phyloP scores from a whole-genome alignment of 1,140 invertebrate species.

The Drosophila trapezifrons region DNA sequence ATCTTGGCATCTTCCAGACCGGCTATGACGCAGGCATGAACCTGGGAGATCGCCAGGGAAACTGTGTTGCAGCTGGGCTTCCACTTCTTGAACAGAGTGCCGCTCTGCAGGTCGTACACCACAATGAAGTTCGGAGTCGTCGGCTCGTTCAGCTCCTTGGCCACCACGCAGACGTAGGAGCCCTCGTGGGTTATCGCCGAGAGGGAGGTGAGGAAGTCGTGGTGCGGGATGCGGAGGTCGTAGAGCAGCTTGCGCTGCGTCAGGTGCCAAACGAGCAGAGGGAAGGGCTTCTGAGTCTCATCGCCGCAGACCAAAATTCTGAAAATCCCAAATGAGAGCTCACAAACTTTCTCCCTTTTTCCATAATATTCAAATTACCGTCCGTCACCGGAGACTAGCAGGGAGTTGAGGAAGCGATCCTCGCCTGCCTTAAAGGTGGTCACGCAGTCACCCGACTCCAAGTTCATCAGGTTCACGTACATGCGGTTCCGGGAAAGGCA shows the following conservation, averaged over 20 bases:
- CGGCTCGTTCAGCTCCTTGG: conserved; percentile 91
- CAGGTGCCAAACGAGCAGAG: conserved; percentile 94
- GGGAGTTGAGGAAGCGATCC: conserved; percentile 94
- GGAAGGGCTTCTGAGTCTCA: conserved; percentile 95
- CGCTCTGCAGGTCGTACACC: conserved; percentile 95
- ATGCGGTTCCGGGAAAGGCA: conserved; percentile 93
- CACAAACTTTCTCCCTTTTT: background rate
- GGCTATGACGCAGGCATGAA: conserved; percentile 92
- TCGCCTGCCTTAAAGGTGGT: conserved; percentile 95
- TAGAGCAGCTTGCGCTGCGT: conserved; percentile 92
- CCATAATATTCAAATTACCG: conserved; percentile 84
- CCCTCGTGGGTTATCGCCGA: conserved; percentile 94
- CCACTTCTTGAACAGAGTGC: conserved; percentile 96
- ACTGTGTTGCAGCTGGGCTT: conserved; percentile 92
- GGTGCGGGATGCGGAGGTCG: conserved; percentile 93
- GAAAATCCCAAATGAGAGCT: conserved; percentile 15
- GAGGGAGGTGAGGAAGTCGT: conserved; percentile 93
- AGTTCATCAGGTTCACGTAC: conserved; percentile 95
- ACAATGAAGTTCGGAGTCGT: conserved; percentile 93
- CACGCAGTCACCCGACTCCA: conserved; percentile 91
- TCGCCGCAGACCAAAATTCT: conserved; percentile 94
- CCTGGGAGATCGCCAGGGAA: conserved; percentile 91
- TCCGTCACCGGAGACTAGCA: conserved; percentile 94
- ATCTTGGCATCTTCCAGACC: conserved; percentile 92
- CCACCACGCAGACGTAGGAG: conserved; percentile 88